Evolutionary conservation across 1,140 invertebrate genomes (phyloP), one percentile per base, ranked within the genome.

Genomic region (Procambarus virginalis): DNA sequence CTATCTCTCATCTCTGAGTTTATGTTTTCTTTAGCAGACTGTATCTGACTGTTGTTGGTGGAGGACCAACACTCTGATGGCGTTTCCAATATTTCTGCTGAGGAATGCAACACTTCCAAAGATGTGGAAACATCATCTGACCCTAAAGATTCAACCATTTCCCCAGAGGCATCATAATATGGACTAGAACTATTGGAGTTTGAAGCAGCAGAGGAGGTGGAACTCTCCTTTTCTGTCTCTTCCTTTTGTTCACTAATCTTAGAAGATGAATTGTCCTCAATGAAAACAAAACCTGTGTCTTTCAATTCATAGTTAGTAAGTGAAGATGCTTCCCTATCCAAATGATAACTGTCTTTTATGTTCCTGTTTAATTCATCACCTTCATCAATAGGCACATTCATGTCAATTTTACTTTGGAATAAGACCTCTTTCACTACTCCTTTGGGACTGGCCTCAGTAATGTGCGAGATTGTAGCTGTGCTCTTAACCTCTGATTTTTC

Each of bases 61-160:
- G n/a, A 73, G 22, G 68, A 73, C 68, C 68, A 73, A 73, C 5
- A 73, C 22, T 73, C 68, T 34, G n/a, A 22, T 73, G 83, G 60
- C 12, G 75, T 55, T 70, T 91, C 91, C 48, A 86, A 48, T 51
- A 91, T 89, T 77, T 89, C 91, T 45, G 86, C 84, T 14, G 86
- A 89, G 10, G 91, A 91, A 60, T 91, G 91, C 14, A 91, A 78
- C 46, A 91, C 91, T 84, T 91, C 91, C 70, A 91, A 58, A 17
- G 91, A 91, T 6, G 91, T 88, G 9, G 91, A 91, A 12, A 91
- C 91, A 51, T 91, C 91, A 79, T 89, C 91, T n/a, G 85, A 85
- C 17, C 82, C 81, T 4, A 89, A 45, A 51, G 70, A 77, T 70
- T 89, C 88, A 20, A 89, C 88, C 81, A 89, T 84, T 84, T 89